phyloP scores from a whole-genome alignment of 2,888 invertebrate genomes.

The Polyploca ridens region DNA sequence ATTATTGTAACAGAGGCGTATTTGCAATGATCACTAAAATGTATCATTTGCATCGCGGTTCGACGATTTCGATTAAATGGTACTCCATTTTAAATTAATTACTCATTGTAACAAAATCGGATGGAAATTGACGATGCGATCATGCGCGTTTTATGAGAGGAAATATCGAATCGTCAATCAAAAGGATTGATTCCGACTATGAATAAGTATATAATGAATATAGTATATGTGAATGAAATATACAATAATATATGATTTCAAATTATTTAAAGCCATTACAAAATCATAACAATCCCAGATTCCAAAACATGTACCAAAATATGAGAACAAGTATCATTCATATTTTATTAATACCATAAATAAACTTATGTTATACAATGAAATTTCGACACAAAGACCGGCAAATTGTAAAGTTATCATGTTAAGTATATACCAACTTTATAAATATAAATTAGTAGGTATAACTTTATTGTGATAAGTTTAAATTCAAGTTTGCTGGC shows the following conservation, averaged over 20 bases:
- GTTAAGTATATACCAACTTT: background rate
- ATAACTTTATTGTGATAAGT: background rate
- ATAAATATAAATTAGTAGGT: background rate
- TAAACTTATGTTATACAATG: background rate
- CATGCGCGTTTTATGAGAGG: background rate
- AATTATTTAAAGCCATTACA: no score
- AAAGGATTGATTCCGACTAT: background rate
- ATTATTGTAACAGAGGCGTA: conserved; percentile 19
- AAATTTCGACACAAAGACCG: background rate
- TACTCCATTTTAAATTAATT: conserved; percentile 12
- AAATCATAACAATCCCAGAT: no score
- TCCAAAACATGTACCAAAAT: no score
- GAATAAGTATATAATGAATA: no score
- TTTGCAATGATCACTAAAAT: conserved; percentile 27
- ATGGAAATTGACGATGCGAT: background rate
- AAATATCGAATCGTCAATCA: background rate
- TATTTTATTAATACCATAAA: no score
- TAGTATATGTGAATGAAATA: no score
- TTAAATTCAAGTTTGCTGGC: no score
- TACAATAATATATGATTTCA: no score
- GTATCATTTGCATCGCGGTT: conserved; percentile 17
- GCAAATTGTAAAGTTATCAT: background rate
- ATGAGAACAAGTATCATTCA: no score
- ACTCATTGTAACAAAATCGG: conserved; percentile 5
- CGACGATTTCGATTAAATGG: conserved; percentile 18